Percentiles rank a stretch among this genome's conserved stretches.
Conservation (phyloP, 2,888 invertebrate species). For the Iselma pallidipennis region DNA sequence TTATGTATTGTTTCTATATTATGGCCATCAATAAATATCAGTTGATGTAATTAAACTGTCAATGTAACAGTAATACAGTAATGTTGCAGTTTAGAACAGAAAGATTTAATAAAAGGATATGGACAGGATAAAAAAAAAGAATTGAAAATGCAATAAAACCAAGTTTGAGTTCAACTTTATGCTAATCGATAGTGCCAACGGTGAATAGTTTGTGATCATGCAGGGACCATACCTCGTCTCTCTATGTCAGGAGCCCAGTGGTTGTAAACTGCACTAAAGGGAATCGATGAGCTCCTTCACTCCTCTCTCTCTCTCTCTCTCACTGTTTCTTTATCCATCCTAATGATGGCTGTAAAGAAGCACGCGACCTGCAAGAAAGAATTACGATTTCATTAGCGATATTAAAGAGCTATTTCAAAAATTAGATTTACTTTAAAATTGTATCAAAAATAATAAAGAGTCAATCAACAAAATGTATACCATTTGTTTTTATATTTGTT, state of each 20-base stretch:
- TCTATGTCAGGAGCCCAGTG: not conserved
- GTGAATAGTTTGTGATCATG: not conserved
- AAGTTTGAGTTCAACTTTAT: not conserved
- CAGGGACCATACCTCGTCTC: not conserved
- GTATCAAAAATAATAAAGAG: not conserved
- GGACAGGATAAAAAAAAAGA: not conserved
- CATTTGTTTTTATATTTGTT: not conserved
- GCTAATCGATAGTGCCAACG: not conserved
- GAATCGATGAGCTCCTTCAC: not conserved
- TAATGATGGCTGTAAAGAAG: not conserved
- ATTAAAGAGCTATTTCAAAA: slow-evolving; percentile 32
- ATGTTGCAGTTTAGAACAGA: not conserved
- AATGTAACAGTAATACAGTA: not conserved
- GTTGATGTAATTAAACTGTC: not conserved
- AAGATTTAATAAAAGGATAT: not conserved
- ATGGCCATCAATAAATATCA: not conserved
- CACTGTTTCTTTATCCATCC: not conserved
- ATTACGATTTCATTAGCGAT: slow-evolving; percentile 41
- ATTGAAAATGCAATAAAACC: not conserved
- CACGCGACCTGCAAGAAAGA: slow-evolving; percentile 36
- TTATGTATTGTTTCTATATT: not conserved
- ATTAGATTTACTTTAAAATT: slow-evolving; percentile 8
- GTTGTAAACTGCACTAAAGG: not conserved
- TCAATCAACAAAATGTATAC: not conserved
- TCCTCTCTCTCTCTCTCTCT: not conserved